Percentiles rank a stretch among this genome's conserved stretches.
These are phyloP conservation scores for Pachypeltis micranthus DNA, from an alignment of 1,140 invertebrate genomes.

Conservation along the genomic window DNA sequence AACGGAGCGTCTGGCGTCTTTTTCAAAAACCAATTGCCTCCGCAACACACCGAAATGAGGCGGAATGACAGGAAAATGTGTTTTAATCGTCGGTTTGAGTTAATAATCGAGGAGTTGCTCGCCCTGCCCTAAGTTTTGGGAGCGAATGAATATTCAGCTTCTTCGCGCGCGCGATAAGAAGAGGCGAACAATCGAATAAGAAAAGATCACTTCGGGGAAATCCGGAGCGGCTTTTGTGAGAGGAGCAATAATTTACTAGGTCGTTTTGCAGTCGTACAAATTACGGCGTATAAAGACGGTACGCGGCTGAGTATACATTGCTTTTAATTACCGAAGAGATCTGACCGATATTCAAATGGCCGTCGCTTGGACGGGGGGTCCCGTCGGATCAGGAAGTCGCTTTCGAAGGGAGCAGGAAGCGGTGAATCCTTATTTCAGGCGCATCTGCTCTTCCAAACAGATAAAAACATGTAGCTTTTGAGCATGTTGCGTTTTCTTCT, in stretches of 20 bases:
- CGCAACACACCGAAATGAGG: too few species aligned
- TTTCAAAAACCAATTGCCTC: too few species aligned
- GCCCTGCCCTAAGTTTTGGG: too few species aligned
- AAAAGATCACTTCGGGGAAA: background rate
- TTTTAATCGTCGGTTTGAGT: too few species aligned
- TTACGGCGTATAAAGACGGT: conserved; percentile 6
- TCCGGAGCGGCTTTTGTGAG: background rate
- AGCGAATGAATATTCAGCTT: too few species aligned
- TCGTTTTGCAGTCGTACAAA: conserved; percentile 8
- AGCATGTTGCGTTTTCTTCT: too few species aligned
- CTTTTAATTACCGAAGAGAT: conserved; percentile 3
- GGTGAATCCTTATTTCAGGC: background rate
- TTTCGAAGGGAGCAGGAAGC: background rate
- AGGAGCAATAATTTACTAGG: conserved; percentile 3
- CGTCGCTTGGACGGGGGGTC: background rate
- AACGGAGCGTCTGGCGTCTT: too few species aligned
- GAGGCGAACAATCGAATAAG: too few species aligned
- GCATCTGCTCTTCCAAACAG: background rate
- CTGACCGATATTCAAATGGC: conserved; percentile 5
- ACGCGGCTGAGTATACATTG: conserved; percentile 5
- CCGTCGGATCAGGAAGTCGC: background rate
- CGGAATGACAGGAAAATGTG: too few species aligned
- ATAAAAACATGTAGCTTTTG: background rate
- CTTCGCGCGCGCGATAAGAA: too few species aligned
- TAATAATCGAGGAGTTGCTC: too few species aligned